phyloP scores from a whole-genome alignment of 2,888 invertebrate species.

The Habrosyne pyritoides region DNA sequence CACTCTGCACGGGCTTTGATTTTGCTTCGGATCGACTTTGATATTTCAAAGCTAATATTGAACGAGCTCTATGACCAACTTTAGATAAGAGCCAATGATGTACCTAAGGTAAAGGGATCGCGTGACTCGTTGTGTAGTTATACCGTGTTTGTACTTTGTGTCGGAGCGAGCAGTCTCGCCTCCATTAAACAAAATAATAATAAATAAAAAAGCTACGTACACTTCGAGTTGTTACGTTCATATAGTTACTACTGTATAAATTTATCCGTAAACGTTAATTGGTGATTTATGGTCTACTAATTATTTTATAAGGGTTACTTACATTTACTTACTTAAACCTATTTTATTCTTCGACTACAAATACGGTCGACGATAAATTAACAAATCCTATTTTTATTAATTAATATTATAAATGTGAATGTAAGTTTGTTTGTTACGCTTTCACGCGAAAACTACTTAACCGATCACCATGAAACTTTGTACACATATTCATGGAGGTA shows the following conservation, averaged over 20 bases:
- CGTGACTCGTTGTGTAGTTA: conserved; percentile 41
- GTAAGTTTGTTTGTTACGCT: no score
- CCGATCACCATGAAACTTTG: no score
- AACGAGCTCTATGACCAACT: conserved; percentile 35
- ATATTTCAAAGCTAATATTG: conserved; percentile 48
- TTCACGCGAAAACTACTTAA: no score
- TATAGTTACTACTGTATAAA: conserved; percentile 10
- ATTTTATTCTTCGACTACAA: background rate
- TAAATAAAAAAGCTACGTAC: conserved; percentile 22
- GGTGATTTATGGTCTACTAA: conserved; percentile 26
- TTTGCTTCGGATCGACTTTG: conserved; percentile 34
- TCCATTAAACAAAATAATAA: conserved; percentile 25
- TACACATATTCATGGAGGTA: no score
- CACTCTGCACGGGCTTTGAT: conserved; percentile 36
- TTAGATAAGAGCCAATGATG: conserved; percentile 45
- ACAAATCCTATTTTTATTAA: no score
- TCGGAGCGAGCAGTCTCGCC: conserved; percentile 1
- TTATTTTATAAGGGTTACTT: conserved; percentile 12
- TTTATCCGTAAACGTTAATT: conserved; percentile 16
- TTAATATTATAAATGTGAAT: no score
- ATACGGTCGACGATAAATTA: no score
- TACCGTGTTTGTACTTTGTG: conserved; percentile 4
- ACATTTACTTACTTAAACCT: background rate
- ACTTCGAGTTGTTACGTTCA: conserved; percentile 15
- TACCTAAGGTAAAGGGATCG: conserved; percentile 37